Evolutionary conservation across 2,888 invertebrate species (phyloP), one percentile per base, ranked within the genome.

Genomic region (Melipona beecheii): DNA sequence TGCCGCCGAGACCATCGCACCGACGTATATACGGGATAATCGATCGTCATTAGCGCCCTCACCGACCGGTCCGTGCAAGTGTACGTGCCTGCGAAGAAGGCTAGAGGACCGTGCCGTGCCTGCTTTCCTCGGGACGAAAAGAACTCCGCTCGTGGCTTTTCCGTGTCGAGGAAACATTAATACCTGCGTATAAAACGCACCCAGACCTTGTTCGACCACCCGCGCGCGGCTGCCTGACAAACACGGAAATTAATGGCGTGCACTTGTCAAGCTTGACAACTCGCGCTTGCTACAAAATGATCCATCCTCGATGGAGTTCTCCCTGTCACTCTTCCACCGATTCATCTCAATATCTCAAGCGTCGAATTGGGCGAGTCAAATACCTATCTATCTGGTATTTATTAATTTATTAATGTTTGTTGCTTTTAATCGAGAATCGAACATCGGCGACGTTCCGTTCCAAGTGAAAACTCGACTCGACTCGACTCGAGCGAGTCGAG

Each of bases 11-110:
- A 31, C 4, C 31, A 4, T 31, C 4, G 31, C 31, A 31, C 31
- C 31, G 31, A 31, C 31, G 31, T 31, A 83, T 83, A 81, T 79
- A 84, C 84, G 64, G 83, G 88, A 90, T 90, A 90, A 91, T 91
- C 92, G 92, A 89, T 90, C 86, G 91, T 89, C 91, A 90, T 90
- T 91, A 91, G 87, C 89, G 88, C 88, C 90, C 92, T 80, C 43
- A 78, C 58, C 65, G 83, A 75, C 72, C 66, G 60, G 60, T 83
- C 72, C 75, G 62, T 70, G 60, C 50, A 56, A 56, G 58, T 74
- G 56, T 65, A 75, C 27, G 27, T 27, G 27, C 27, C 54, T 52
- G 70, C 60, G 68, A 24, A 71, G 68, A 24, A 71, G 73, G 24
- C 58, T 65, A 64, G 68, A 75, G 52, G 68, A 65, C 54, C 68